Conservation (phyloP, 2,888 invertebrate genomes). For the Chelonus formosanus region DNA sequence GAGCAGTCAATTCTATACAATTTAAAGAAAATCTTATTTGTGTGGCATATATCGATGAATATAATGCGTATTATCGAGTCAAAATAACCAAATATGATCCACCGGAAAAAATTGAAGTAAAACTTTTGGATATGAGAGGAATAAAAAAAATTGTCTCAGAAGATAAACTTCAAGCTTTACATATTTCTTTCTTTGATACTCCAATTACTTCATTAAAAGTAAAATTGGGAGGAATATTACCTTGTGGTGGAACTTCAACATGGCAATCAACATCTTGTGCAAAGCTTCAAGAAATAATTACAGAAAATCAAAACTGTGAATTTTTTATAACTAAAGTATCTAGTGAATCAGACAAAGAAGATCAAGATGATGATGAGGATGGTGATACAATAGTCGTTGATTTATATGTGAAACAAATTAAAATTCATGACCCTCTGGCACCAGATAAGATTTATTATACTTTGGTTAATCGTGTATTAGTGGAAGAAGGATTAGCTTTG, state of each 20-base stretch:
- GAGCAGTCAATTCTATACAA: constrained; percentile 3
- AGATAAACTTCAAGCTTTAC: constrained; percentile 67
- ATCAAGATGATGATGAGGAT: constrained; percentile 20
- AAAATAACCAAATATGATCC: constrained; percentile 65
- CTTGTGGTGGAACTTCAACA: constrained; percentile 71
- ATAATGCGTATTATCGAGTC: constrained; percentile 74
- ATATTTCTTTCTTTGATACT: constrained; percentile 66
- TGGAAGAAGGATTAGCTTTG: constrained; percentile 74
- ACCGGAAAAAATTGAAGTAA: constrained; percentile 67
- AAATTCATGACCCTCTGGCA: constrained; percentile 73
- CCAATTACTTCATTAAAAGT: constrained; percentile 73
- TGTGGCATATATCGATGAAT: constrained; percentile 65
- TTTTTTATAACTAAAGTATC: constrained; percentile 70
- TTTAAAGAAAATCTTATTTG: constrained; percentile 64
- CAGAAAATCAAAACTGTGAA: constrained; percentile 65
- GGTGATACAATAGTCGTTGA: constrained; percentile 67
- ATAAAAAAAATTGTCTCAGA: constrained; percentile 66
- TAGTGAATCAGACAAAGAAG: constrained; percentile 31
- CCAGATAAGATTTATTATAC: constrained; percentile 72
- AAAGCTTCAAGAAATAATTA: constrained; percentile 69
- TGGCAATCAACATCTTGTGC: constrained; percentile 74
- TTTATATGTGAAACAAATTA: constrained; percentile 72
- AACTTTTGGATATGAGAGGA: constrained; percentile 73
- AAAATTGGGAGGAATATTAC: constrained; percentile 74
- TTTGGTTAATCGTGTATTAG: constrained; percentile 74